phyloP scores from a whole-genome alignment of 1,140 invertebrate species.

The Zaprionus gabonicus region DNA sequence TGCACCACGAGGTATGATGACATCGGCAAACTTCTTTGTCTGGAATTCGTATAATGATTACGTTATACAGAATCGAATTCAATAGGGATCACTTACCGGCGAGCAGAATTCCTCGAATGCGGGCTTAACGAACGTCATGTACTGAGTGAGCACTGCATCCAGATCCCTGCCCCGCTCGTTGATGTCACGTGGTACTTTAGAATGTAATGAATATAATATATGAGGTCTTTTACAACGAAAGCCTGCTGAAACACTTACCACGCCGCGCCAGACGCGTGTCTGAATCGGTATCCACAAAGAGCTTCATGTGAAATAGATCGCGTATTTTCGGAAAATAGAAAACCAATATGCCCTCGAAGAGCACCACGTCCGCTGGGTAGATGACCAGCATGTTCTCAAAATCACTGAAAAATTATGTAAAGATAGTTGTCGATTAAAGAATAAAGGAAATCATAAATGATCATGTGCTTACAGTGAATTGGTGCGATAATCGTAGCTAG shows the following conservation, averaged over 20 bases:
- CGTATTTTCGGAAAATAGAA: conserved; percentile 98
- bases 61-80: background rate
- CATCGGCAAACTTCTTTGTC: conserved; percentile 99
- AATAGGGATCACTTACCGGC: conserved; percentile 88
- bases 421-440: background rate
- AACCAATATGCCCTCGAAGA: conserved; percentile 98
- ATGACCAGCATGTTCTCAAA: conserved; percentile 91
- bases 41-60: conserved; percentile 74
- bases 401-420: conserved; percentile 85
- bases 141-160: conserved; percentile 97
- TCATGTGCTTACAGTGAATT: conserved; percentile 89
- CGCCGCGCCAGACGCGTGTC: conserved; percentile 97
- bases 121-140: conserved; percentile 98
- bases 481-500: conserved; percentile 95
- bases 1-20: conserved; percentile 98
- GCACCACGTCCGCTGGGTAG: conserved; percentile 98
- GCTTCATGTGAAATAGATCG: conserved; percentile 98
- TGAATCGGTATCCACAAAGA: conserved; percentile 99
- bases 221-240: background rate
- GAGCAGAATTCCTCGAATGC: conserved; percentile 99
- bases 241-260: conserved; percentile 86
- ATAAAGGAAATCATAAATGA: background rate
- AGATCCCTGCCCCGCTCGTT: conserved; percentile 96
- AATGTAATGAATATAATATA: conserved; percentile 27
- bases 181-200: conserved; percentile 95